These are phyloP conservation scores for Ceuthmochares aereus DNA, from an alignment of 2,113 vertebrate species.

Conservation along the genomic window DNA sequence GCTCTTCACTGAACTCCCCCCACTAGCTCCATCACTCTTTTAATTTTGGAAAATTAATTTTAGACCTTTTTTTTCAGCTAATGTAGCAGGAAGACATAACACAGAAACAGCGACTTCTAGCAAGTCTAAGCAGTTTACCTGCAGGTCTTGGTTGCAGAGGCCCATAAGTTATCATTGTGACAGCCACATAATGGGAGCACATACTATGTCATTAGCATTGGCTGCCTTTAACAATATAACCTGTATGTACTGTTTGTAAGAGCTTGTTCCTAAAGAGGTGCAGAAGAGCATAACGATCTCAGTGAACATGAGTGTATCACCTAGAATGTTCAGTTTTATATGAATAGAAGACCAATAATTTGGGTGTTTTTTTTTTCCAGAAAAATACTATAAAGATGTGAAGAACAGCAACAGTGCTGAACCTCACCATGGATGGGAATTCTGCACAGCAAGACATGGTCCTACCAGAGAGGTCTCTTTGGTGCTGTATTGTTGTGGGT, in stretches of 20 bases:
- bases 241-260: neutral
- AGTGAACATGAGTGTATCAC: neutral
- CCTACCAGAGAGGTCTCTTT: neutral
- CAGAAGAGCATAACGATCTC: neutral
- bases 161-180: neutral
- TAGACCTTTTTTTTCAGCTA: neutral
- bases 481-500: neutral
- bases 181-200: neutral
- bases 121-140: neutral
- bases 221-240: neutral
- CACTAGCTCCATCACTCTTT: neutral
- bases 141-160: neutral
- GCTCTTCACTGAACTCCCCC: neutral
- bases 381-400: neutral
- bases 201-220: neutral
- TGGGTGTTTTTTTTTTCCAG: neutral
- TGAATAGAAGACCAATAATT: neutral
- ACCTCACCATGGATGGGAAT: neutral
- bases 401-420: neutral
- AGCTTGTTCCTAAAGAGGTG: neutral
- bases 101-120: neutral
- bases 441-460: neutral
- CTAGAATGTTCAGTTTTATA: neutral
- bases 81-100: neutral
- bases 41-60: neutral